Evolutionary conservation across 2,888 invertebrate genomes (phyloP).

Genomic region (Aplocera efformata): DNA sequence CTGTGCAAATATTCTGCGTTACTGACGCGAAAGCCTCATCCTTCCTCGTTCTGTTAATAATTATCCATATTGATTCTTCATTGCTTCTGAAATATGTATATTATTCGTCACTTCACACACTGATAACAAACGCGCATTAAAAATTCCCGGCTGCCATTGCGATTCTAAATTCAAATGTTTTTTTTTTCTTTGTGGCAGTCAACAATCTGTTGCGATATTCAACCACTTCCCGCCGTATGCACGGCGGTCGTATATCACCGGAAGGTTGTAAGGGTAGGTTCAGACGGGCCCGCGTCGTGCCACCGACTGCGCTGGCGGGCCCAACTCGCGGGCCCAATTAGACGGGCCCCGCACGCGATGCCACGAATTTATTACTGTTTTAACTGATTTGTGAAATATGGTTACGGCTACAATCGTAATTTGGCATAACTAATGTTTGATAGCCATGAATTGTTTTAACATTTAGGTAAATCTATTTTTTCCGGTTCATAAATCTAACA

Average conservation of each 20-base stretch:
- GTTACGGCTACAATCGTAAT: conserved; percentile 19
- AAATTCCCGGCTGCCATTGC: neutral
- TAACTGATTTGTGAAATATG: conserved; percentile 32
- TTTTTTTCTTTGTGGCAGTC: no score
- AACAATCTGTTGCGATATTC: neutral
- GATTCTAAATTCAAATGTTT: no score
- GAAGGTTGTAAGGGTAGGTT: conserved; percentile 11
- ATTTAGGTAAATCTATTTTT: conserved; percentile 1
- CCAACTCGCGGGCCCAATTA: conserved; percentile 5
- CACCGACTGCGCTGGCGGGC: conserved; percentile 13
- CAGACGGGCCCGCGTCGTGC: conserved; percentile 9
- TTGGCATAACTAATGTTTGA: conserved; percentile 25
- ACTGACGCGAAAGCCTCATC: conserved; percentile 36
- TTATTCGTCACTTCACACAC: neutral
- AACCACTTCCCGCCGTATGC: neutral
- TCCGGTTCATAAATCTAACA: no score
- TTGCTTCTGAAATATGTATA: conserved; percentile 6
- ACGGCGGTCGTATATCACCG: neutral
- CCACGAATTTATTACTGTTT: conserved; percentile 31
- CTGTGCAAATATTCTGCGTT: conserved; percentile 20
- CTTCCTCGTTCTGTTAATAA: conserved; percentile 13
- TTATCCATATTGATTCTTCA: conserved; percentile 19
- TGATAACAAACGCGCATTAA: no score
- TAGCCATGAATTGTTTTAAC: conserved; percentile 3
- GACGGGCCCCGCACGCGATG: conserved; percentile 24